Evolutionary conservation across 1,140 invertebrate genomes (phyloP).

Genomic region (Polypedilum pembai): DNA sequence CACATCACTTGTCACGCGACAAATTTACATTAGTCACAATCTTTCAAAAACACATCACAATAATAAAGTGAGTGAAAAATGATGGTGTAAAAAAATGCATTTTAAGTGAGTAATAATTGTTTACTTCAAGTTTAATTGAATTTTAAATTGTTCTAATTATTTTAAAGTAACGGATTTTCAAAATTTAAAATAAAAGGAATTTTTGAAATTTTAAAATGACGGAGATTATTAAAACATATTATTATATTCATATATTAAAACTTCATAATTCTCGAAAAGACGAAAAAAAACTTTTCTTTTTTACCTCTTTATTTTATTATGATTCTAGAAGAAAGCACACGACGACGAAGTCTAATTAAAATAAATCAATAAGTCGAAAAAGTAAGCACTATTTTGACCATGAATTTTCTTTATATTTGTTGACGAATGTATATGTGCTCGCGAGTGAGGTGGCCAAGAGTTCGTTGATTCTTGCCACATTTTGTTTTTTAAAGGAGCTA

Average conservation of each 20-base stretch:
- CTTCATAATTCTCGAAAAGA: no score
- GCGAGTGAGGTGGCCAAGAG: constrained; percentile 7
- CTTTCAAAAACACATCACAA: not conserved
- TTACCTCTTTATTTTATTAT: no score
- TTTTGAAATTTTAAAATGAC: no score
- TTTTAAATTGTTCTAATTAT: no score
- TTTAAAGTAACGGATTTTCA: not conserved
- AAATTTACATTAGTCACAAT: constrained; percentile 26
- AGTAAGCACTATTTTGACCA: constrained; percentile 16
- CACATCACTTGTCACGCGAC: constrained; percentile 27
- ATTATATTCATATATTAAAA: no score
- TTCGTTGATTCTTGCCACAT: not conserved
- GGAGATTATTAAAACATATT: no score
- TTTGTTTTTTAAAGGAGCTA: not conserved
- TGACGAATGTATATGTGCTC: not conserved
- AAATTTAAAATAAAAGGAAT: not conserved
- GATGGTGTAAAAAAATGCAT: not conserved
- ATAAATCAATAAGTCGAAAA: constrained; percentile 8
- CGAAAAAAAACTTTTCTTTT: no score
- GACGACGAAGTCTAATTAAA: not conserved
- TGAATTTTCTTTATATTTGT: not conserved
- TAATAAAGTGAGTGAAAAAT: not conserved
- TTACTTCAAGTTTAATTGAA: no score
- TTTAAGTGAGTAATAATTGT: not conserved
- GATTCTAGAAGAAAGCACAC: not conserved